These are phyloP conservation scores for Lithophane socia DNA, from an alignment of 2,888 invertebrate genomes.

Conservation along the genomic window DNA sequence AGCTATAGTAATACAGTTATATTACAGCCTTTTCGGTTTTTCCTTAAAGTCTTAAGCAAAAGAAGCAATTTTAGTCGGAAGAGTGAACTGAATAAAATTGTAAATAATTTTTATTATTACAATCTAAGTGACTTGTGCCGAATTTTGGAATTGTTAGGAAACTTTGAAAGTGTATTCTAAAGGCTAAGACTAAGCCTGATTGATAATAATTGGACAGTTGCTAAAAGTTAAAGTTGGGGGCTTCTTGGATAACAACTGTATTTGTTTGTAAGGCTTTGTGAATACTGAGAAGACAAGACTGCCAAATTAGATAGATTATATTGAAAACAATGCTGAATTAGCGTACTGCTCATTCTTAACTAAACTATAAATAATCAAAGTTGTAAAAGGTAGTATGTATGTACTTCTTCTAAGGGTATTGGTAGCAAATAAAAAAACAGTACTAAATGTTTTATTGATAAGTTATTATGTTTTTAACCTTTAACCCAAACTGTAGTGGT, in stretches of 20 bases:
- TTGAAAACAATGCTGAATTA: background rate
- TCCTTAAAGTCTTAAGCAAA: slow-evolving; percentile 34
- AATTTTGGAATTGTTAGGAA: slow-evolving; percentile 19
- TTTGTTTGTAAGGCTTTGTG: background rate
- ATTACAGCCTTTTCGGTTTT: slow-evolving; percentile 31
- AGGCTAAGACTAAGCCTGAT: slow-evolving; percentile 24
- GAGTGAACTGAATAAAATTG: slow-evolving; percentile 39
- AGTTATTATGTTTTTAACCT: too few species aligned
- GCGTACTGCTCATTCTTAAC: background rate
- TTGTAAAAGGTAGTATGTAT: background rate
- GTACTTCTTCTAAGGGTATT: background rate
- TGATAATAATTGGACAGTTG: slow-evolving; percentile 45
- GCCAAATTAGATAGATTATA: background rate
- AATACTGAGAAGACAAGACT: background rate
- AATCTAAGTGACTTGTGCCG: slow-evolving; percentile 7
- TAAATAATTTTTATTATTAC: slow-evolving; percentile 43
- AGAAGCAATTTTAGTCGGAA: slow-evolving; percentile 49
- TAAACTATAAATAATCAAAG: too few species aligned
- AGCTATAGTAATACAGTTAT: slow-evolving; percentile 5
- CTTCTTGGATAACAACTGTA: slow-evolving; percentile 2
- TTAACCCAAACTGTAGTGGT: too few species aligned
- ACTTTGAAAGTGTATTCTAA: slow-evolving; percentile 42
- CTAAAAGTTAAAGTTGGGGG: background rate
- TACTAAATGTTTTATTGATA: too few species aligned
- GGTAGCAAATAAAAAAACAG: background rate